Evolutionary conservation across 2,888 invertebrate species (phyloP).

Genomic region (Ophioninae sp.): DNA sequence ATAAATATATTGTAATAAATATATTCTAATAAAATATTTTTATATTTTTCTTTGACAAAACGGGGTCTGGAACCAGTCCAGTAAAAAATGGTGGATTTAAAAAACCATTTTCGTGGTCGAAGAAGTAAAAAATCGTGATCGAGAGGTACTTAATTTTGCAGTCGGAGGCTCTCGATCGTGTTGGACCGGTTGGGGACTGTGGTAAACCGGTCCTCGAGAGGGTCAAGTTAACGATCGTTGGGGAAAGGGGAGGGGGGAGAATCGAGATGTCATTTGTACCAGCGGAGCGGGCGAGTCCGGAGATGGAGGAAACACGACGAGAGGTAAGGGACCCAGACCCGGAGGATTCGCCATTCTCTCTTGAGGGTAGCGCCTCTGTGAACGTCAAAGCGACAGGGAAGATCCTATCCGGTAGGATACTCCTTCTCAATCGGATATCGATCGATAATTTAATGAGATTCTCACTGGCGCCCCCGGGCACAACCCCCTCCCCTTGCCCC

Average conservation of each 20-base stretch:
- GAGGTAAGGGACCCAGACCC: neutral
- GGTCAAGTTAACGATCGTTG: neutral
- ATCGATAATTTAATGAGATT: slow-evolving; percentile 69
- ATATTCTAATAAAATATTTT: no score
- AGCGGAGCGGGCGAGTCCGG: slow-evolving; percentile 25
- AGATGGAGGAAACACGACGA: slow-evolving; percentile 15
- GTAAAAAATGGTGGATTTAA: no score
- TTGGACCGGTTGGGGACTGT: neutral
- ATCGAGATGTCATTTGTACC: neutral
- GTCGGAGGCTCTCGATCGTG: neutral
- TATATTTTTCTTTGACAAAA: no score
- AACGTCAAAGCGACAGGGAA: slow-evolving; percentile 46
- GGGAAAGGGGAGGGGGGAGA: neutral
- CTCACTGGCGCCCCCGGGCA: slow-evolving; percentile 51
- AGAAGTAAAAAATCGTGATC: no score
- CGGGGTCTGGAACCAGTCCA: no score
- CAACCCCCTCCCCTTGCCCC: no score
- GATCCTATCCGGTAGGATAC: slow-evolving; percentile 54
- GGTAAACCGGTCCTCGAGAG: neutral
- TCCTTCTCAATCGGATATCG: slow-evolving; percentile 60
- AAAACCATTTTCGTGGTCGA: no score
- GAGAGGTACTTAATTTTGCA: no score
- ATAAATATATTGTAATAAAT: no score
- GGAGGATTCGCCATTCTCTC: slow-evolving; percentile 6
- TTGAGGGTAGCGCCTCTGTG: slow-evolving; percentile 39